Percentiles rank a stretch among this genome's conserved stretches.
Conservation (phyloP, 2,113 vertebrate species). For the Alosa alosa region DNA sequence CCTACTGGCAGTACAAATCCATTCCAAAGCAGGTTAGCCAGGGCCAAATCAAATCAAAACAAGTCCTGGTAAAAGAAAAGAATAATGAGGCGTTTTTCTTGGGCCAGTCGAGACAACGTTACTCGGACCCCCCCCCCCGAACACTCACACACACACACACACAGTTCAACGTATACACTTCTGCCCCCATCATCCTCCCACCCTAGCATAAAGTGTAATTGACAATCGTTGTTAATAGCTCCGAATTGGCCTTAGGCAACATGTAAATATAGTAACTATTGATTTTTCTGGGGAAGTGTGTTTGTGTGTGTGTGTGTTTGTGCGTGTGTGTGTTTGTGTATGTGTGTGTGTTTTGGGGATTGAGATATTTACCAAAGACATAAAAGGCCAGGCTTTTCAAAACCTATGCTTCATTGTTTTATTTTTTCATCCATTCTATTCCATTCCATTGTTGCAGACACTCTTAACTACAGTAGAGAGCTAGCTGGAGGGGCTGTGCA, state of each 20-base stretch:
- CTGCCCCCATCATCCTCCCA: too few species aligned
- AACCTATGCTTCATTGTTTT: too few species aligned
- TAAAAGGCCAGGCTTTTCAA: not conserved
- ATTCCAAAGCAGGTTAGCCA: not conserved
- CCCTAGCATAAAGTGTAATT: not conserved
- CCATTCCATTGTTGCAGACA: too few species aligned
- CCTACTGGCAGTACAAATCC: not conserved
- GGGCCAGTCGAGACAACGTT: not conserved
- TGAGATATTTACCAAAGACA: not conserved
- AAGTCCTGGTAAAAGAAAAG: not conserved
- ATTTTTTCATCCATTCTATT: too few species aligned
- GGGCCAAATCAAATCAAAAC: slow-evolving; percentile 8
- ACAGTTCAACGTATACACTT: not conserved
- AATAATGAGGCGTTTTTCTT: not conserved
- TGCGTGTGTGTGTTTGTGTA: not conserved
- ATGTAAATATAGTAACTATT: not conserved
- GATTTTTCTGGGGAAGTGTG: not conserved
- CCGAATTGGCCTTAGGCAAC: not conserved
- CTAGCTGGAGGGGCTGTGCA: too few species aligned
- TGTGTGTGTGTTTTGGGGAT: not conserved
- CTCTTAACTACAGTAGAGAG: too few species aligned
- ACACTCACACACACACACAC: not conserved
- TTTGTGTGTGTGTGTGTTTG: not conserved
- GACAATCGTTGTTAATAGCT: not conserved
- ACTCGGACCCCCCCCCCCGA: not conserved